These are phyloP conservation scores for Ameiurus melas DNA, from an alignment of 2,113 vertebrate species.

Conservation along the genomic window DNA sequence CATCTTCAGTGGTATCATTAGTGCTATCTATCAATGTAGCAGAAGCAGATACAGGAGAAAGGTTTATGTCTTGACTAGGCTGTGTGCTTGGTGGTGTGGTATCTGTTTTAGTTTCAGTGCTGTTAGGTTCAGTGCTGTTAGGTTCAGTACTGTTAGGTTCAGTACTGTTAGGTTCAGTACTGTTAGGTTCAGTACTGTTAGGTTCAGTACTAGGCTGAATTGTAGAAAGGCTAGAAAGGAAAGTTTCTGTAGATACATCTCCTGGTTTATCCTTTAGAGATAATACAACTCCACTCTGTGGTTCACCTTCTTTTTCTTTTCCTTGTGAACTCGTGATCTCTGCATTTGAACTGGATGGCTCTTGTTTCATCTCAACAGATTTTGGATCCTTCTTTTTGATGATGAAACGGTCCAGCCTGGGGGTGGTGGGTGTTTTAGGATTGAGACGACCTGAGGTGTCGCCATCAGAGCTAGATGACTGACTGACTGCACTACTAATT, in stretches of 20 bases:
- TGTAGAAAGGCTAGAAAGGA: constrained; percentile 81
- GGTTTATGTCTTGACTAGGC: constrained; percentile 36
- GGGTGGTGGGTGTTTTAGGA: constrained; percentile 71
- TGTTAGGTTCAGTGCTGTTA: constrained; percentile 38
- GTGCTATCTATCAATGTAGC: constrained; percentile 39
- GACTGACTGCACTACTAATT: constrained; percentile 67
- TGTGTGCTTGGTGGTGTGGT: not conserved
- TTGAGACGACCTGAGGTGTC: constrained; percentile 62
- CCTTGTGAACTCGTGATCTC: constrained; percentile 50
- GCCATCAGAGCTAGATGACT: constrained; percentile 56
- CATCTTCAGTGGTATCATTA: constrained; percentile 62
- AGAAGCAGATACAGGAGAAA: constrained; percentile 10
- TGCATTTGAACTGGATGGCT: constrained; percentile 51
- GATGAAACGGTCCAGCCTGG: constrained; percentile 72
- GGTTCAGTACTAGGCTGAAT: constrained; percentile 74
- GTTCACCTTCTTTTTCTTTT: constrained; percentile 62
- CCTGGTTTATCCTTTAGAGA: constrained; percentile 92
- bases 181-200: constrained; percentile 38
- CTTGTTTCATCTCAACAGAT: constrained; percentile 60
- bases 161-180: constrained; percentile 52
- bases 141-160: constrained; percentile 74
- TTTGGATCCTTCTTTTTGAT: constrained; percentile 75
- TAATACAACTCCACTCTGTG: constrained; percentile 60
- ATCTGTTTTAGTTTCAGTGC: not conserved
- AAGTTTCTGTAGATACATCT: constrained; percentile 90